A percentile compares a stretch with the other conserved stretches of the same genome.
These are phyloP conservation scores for Cataglyphis albicans DNA, from an alignment of 2,888 invertebrate species.

Conservation along the genomic window DNA sequence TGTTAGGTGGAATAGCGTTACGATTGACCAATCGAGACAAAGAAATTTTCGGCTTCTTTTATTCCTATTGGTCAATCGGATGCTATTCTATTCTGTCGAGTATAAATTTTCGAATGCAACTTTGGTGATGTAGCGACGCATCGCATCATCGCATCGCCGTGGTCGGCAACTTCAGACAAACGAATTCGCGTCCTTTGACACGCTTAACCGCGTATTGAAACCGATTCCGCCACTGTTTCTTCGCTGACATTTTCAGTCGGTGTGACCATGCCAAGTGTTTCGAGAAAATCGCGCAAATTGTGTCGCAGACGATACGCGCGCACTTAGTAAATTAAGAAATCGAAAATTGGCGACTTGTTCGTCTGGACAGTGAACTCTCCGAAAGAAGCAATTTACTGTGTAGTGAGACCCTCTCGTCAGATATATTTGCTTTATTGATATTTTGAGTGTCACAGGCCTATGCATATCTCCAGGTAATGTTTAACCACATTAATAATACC, in stretches of 20 bases:
- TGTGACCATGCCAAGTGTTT: slow-evolving; percentile 76
- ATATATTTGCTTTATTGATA: slow-evolving; percentile 84
- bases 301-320: slow-evolving; percentile 73
- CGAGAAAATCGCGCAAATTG: slow-evolving; percentile 69
- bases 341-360: slow-evolving; percentile 50
- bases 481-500: neutral
- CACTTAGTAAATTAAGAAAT: slow-evolving; percentile 70
- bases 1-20: neutral
- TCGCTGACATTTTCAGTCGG: slow-evolving; percentile 63
- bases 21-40: neutral
- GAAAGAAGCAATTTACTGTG: slow-evolving; percentile 73
- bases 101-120: neutral
- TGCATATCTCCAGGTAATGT: slow-evolving; percentile 84
- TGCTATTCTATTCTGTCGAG: neutral
- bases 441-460: slow-evolving; percentile 83
- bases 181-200: slow-evolving; percentile 80
- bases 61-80: neutral
- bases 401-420: slow-evolving; percentile 72
- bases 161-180: slow-evolving; percentile 68
- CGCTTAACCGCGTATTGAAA: slow-evolving; percentile 77
- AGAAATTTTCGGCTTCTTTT: too few relatives aligned
- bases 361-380: slow-evolving; percentile 53
- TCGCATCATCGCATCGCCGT: slow-evolving; percentile 7
- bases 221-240: slow-evolving; percentile 66
- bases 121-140: slow-evolving; percentile 13